These are phyloP conservation scores for Cryptus armator DNA, from an alignment of 2,888 invertebrate species.

Conservation along the genomic window DNA sequence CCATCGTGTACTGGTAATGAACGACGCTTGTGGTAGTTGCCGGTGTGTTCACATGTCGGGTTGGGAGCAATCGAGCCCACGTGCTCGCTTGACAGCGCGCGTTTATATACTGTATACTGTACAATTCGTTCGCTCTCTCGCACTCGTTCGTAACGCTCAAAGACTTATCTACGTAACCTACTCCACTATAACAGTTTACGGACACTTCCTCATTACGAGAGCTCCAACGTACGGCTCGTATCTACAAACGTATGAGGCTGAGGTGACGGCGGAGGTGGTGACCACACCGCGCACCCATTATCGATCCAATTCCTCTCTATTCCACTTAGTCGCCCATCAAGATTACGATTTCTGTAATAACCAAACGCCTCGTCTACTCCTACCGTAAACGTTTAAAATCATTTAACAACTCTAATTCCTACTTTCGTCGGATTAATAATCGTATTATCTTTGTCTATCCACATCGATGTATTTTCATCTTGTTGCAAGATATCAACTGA, in stretches of 20 bases:
- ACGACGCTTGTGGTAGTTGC: conserved; percentile 46
- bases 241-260: conserved; percentile 43
- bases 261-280: conserved; percentile 51
- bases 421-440: too few species aligned
- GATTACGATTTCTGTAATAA: not conserved
- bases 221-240: conserved; percentile 55
- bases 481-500: too few species aligned
- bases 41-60: conserved; percentile 64
- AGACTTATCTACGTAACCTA: conserved; percentile 82
- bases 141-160: conserved; percentile 60
- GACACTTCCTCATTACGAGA: conserved; percentile 81
- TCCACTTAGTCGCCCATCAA: not conserved
- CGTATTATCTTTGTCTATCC: too few species aligned
- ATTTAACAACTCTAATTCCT: too few species aligned
- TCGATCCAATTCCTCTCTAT: conserved; percentile 62
- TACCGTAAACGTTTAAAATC: too few species aligned
- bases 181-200: conserved; percentile 82
- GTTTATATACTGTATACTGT: conserved; percentile 40
- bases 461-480: too few species aligned
- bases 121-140: conserved; percentile 23
- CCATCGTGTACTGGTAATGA: conserved; percentile 32
- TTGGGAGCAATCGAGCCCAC: conserved; percentile 75
- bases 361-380: too few species aligned
- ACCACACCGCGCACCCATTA: conserved; percentile 62
- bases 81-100: conserved; percentile 75